phyloP scores from a whole-genome alignment of 2,888 invertebrate species.

The Coelogynopora nodosa region DNA sequence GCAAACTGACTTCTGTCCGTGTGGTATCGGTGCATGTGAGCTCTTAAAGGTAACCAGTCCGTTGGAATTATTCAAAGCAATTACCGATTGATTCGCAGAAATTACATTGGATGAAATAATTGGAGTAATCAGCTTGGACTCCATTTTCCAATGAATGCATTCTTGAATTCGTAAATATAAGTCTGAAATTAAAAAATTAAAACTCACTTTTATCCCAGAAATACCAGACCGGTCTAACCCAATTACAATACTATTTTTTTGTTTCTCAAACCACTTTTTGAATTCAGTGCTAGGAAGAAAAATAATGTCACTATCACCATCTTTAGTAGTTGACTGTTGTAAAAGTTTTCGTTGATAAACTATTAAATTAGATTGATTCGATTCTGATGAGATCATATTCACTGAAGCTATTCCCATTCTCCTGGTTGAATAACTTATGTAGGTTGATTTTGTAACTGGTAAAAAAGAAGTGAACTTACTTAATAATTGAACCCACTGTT shows the following conservation, averaged over 20 bases:
- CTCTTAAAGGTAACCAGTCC: background rate
- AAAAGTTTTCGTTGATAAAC: background rate
- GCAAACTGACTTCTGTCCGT: background rate
- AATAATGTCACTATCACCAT: background rate
- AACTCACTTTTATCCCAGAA: background rate
- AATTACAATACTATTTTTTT: background rate
- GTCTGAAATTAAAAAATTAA: background rate
- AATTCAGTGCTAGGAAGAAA: background rate
- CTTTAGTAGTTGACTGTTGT: background rate
- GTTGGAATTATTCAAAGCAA: background rate
- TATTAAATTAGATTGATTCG: background rate
- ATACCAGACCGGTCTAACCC: background rate
- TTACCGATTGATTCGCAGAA: background rate
- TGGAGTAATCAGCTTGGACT: background rate
- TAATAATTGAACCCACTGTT: background rate
- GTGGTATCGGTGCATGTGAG: background rate
- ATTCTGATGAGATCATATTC: background rate
- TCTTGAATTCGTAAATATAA: background rate
- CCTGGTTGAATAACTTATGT: background rate
- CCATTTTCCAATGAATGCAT: background rate
- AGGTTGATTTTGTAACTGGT: background rate
- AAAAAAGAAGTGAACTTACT: background rate
- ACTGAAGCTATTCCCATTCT: background rate
- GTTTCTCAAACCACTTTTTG: background rate
- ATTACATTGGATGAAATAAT: background rate